These are phyloP conservation scores for Drosophila cracens DNA, from an alignment of 2,888 invertebrate species.

Conservation along the genomic window DNA sequence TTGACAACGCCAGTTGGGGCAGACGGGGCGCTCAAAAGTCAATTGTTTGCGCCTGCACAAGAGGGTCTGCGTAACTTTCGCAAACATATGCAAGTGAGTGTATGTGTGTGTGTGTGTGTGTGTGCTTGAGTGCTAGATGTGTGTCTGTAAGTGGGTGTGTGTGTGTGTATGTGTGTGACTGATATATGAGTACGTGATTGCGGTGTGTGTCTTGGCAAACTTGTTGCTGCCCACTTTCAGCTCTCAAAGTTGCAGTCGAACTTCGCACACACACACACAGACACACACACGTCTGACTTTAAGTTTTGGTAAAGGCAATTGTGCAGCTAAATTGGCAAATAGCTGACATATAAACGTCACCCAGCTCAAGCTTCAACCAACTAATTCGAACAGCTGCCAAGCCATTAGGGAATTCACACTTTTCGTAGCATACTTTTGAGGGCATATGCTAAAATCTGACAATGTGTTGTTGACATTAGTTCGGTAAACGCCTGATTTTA, in stretches of 20 bases:
- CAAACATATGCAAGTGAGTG: slow-evolving; percentile 29
- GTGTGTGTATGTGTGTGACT: slow-evolving; percentile 33
- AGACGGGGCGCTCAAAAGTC: slow-evolving; percentile 65
- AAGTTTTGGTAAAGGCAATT: slow-evolving; percentile 60
- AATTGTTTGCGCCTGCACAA: slow-evolving; percentile 73
- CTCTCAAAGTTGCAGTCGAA: slow-evolving; percentile 52
- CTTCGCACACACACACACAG: slow-evolving; percentile 26
- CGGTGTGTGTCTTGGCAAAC: slow-evolving; percentile 61
- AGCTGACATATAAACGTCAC: slow-evolving; percentile 55
- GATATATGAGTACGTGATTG: slow-evolving; percentile 65
- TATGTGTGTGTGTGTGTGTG: not conserved
- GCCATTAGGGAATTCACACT: slow-evolving; percentile 39
- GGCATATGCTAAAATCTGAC: slow-evolving; percentile 32
- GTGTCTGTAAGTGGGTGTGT: slow-evolving; percentile 12
- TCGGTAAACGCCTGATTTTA: not conserved
- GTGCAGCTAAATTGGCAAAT: slow-evolving; percentile 60
- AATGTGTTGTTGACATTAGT: slow-evolving; percentile 10
- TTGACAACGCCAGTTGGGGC: slow-evolving; percentile 45
- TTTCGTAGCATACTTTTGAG: slow-evolving; percentile 48
- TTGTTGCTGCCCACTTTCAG: slow-evolving; percentile 67
- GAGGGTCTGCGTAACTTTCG: slow-evolving; percentile 65
- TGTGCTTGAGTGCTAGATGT: slow-evolving; percentile 1
- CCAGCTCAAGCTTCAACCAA: slow-evolving; percentile 30
- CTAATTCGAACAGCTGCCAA: slow-evolving; percentile 33
- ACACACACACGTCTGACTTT: slow-evolving; percentile 10